Base-by-base conservation (phyloP, 1,140 invertebrate species). In the Lasioglossum albipes region DNA sequence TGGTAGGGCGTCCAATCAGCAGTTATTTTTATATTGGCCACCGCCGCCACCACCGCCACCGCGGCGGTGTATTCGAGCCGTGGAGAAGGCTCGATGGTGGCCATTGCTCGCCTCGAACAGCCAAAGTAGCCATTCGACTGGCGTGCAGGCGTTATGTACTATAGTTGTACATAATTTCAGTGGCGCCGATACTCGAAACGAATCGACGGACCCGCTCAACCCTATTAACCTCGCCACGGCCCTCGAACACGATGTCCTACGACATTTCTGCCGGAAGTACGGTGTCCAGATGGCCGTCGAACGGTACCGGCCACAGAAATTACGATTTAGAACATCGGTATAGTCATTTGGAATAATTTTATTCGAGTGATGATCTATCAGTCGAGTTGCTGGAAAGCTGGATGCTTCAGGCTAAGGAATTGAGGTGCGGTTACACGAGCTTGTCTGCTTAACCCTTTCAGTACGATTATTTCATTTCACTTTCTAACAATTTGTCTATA, bases 1-100 rank as follows among this genome's bases (percentile, higher is more conserved):
- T 89, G 90, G 92, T 93, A 93, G 90, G 90, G 90, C 91, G 92
- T 93, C 90, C 92, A 92, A 93, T 93, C 93, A 92, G 92, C 90
- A 92, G 92, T 93, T 93, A 93, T 93, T 93, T 93, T 93, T 93
- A 91, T 92, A 93, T 93, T 93, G 89, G 89, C 90, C 87, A 86
- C 86, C 85, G 87, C 84, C 87, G 84, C 87, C 75, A 20, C 73
- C 79, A 66, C 75, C 71, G 75, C 82, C 61, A 6, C 66, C 69
- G 42, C 66, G 42, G 54, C 74, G 76, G 69, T 49, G 80, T 86
- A 67, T 77, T 82, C 64, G 57, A 82, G 83, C 70, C 45, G 76
- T 64, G 66, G 66, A 75, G 85, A 81, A 36, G 81, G 80, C 84
- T 84, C 75, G 62, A 84, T 75, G 68, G 84, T 89, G 88, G 85